Evolutionary conservation across 2,113 vertebrate genomes (phyloP).

Genomic region (Neolamprologus caudopunctatus): DNA sequence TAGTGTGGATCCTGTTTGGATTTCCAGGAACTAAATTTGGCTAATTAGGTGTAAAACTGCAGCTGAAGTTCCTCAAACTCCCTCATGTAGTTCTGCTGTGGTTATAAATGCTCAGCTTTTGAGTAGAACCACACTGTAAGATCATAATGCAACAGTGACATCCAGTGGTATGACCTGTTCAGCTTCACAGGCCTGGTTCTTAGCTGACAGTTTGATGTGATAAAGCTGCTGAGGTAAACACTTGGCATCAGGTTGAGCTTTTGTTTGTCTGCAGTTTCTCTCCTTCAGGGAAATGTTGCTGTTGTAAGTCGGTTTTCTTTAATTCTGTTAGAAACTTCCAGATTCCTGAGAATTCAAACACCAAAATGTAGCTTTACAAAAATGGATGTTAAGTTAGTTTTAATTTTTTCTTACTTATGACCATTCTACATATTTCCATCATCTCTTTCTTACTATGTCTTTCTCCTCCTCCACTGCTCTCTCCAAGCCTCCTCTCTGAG

Average conservation of each 20-base stretch:
- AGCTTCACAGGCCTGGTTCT: not conserved
- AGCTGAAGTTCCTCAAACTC: not conserved
- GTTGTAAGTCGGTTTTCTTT: fast-evolving
- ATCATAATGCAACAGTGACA: not conserved
- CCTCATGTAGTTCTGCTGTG: not conserved
- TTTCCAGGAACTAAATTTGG: not conserved
- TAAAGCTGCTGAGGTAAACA: not conserved
- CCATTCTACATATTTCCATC: not conserved
- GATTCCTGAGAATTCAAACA: not conserved
- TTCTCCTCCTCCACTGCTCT: not conserved
- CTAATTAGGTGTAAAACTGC: not conserved
- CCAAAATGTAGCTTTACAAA: not conserved
- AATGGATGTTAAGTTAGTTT: fast-evolving
- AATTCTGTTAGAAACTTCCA: not conserved
- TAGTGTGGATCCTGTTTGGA: not conserved
- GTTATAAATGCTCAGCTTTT: not conserved
- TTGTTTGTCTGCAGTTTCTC: not conserved
- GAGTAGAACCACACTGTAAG: not conserved
- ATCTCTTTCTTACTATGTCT: not conserved
- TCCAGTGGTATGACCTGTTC: not conserved
- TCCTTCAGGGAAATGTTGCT: not conserved
- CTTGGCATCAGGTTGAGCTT: not conserved
- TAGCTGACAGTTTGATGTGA: fast-evolving
- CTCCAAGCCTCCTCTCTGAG: not conserved
- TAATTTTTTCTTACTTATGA: fast-evolving